Evolutionary conservation across 2,113 vertebrate species (phyloP).

Genomic region (Carassius gibelio): DNA sequence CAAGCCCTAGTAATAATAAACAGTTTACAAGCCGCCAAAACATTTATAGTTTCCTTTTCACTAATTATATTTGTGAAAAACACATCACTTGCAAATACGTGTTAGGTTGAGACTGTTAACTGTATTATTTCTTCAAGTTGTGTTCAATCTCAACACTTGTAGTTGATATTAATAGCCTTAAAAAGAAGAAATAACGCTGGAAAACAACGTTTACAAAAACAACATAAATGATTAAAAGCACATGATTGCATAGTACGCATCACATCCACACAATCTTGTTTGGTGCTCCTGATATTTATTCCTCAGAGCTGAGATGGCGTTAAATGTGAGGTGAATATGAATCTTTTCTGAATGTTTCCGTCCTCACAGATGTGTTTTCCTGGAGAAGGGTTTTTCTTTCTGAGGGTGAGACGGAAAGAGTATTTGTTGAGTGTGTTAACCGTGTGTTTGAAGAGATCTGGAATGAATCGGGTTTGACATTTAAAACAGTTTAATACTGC

Average conservation of each 20-base stretch:
- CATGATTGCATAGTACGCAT: no score
- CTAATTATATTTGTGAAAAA: no score
- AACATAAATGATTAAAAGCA: no score
- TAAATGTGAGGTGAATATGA: background rate
- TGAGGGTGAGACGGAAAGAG: constrained; percentile 35
- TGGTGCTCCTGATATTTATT: no score
- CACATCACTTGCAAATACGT: background rate
- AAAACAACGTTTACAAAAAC: background rate
- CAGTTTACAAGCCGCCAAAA: no score
- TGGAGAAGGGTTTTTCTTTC: constrained; percentile 38
- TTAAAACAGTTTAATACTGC: background rate
- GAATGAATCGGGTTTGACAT: background rate
- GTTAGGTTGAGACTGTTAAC: background rate
- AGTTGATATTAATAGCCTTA: background rate
- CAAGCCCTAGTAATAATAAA: no score
- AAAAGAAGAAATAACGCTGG: background rate
- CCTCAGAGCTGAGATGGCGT: no score
- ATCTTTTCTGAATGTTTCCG: constrained; percentile 13
- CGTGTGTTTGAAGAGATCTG: constrained; percentile 8
- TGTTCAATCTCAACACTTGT: background rate
- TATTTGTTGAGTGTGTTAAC: background rate
- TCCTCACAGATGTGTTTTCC: constrained; percentile 27
- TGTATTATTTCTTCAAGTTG: background rate
- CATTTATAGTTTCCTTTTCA: no score
- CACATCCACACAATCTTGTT: no score